Percentiles rank a stretch among this genome's conserved stretches.
Evolutionary conservation across 2,888 invertebrate genomes (phyloP).

Genomic region (Sphaerophoria taeniata): DNA sequence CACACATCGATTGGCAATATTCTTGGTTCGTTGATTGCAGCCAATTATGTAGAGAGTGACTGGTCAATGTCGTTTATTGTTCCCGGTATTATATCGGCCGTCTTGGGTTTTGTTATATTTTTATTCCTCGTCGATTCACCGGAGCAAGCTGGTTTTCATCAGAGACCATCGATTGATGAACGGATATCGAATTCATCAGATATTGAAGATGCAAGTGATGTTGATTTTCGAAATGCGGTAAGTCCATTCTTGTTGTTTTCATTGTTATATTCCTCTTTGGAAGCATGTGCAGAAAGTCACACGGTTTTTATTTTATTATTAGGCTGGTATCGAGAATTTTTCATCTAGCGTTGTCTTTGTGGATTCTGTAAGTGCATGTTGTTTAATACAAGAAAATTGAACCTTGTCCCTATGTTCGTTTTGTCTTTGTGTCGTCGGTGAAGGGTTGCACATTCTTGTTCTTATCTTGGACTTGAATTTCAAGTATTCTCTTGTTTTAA

Average conservation of each 20-base stretch:
- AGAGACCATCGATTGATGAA: slow-evolving; percentile 72
- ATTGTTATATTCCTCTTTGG: slow-evolving; percentile 3
- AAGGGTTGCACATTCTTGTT: too few species aligned
- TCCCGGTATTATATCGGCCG: slow-evolving; percentile 92
- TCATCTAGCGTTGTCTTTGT: slow-evolving; percentile 74
- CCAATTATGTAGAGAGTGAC: slow-evolving; percentile 91
- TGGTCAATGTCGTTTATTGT: slow-evolving; percentile 97
- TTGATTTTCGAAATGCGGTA: slow-evolving; percentile 82
- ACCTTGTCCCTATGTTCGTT: background rate
- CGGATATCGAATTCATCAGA: slow-evolving; percentile 80
- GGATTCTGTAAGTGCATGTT: slow-evolving; percentile 78
- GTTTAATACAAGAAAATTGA: slow-evolving; percentile 3
- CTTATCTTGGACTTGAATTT: too few species aligned
- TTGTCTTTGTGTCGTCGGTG: too few species aligned
- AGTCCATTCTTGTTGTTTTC: slow-evolving; percentile 58
- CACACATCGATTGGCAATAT: slow-evolving; percentile 98
- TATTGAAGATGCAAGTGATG: slow-evolving; percentile 79
- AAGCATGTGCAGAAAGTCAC: slow-evolving; percentile 31
- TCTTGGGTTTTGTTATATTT: slow-evolving; percentile 89
- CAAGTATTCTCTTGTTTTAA: too few species aligned
- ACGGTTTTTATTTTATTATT: slow-evolving; percentile 44
- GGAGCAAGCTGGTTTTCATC: slow-evolving; percentile 86
- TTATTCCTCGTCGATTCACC: slow-evolving; percentile 94
- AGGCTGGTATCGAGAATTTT: slow-evolving; percentile 65
- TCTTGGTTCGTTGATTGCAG: slow-evolving; percentile 94